These are phyloP conservation scores for Cryptocephalus primarius DNA, from an alignment of 2,888 invertebrate genomes.

Conservation along the genomic window DNA sequence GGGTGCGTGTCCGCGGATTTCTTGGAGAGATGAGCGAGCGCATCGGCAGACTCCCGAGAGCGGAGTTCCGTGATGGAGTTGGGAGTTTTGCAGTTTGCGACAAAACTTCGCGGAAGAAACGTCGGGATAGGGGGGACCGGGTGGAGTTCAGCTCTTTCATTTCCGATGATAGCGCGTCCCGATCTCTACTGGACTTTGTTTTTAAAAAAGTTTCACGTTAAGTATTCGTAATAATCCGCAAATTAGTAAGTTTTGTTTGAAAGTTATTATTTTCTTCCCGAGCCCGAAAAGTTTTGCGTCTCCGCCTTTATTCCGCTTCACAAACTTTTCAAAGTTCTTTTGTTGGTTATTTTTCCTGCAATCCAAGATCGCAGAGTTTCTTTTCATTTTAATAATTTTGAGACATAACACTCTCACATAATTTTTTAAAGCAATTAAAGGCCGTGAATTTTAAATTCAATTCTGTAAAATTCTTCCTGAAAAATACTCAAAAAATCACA, in stretches of 20 bases:
- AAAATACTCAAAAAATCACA: too few species aligned
- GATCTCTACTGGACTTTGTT: neutral
- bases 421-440: too few species aligned
- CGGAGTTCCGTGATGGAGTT: neutral
- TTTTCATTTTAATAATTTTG: too few species aligned
- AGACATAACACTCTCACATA: too few species aligned
- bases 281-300: too few species aligned
- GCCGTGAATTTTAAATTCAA: too few species aligned
- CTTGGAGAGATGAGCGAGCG: neutral
- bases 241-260: neutral
- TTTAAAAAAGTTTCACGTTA: neutral
- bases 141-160: neutral
- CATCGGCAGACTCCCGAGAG: conserved; percentile 1
- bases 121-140: neutral
- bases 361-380: too few species aligned
- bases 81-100: neutral
- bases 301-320: too few species aligned
- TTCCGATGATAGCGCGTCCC: neutral
- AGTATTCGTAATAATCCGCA: neutral
- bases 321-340: too few species aligned
- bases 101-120: conserved; percentile 1
- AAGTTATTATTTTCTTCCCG: too few species aligned
- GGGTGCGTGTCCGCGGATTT: neutral
- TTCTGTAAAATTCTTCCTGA: too few species aligned
- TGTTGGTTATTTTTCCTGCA: too few species aligned